phyloP scores from a whole-genome alignment of 2,888 invertebrate species.

The Halictus quadricinctus region DNA sequence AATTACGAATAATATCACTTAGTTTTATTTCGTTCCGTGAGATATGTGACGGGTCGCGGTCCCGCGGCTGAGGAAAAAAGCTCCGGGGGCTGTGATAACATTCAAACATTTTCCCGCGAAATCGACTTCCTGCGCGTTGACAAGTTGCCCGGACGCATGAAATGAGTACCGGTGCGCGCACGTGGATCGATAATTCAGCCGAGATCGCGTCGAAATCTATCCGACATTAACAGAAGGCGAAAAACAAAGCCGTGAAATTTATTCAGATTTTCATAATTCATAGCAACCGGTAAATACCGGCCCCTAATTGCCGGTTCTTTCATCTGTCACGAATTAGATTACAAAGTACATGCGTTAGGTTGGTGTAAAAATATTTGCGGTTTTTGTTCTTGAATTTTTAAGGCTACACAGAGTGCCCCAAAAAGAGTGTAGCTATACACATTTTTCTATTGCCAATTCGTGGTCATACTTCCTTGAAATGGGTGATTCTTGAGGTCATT shows the following conservation, averaged over 20 bases:
- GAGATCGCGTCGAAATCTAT: not conserved
- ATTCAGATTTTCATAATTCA: slow-evolving; percentile 10
- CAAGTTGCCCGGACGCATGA: slow-evolving; percentile 41
- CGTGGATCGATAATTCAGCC: not conserved
- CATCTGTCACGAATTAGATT: not conserved
- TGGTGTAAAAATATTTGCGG: not conserved
- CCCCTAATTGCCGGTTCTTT: not conserved
- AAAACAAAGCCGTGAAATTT: slow-evolving; percentile 8
- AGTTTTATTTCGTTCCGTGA: slow-evolving; percentile 25
- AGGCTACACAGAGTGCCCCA: not conserved
- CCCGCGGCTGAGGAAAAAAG: slow-evolving; percentile 15
- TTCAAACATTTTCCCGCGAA: slow-evolving; percentile 48
- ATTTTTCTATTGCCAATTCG: too few species aligned
- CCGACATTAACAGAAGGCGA: not conserved
- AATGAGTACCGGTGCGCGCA: not conserved
- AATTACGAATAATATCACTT: slow-evolving; percentile 44
- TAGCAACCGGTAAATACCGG: not conserved
- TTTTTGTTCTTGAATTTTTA: not conserved
- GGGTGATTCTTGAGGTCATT: too few species aligned
- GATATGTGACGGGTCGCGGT: slow-evolving; percentile 1
- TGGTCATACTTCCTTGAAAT: too few species aligned
- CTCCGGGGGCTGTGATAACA: slow-evolving; percentile 17
- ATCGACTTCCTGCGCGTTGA: slow-evolving; percentile 54
- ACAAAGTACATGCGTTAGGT: not conserved
- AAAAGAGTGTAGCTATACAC: not conserved